A percentile compares a stretch with the other conserved stretches of the same genome.
phyloP scores from a whole-genome alignment of 2,113 vertebrate species.

The Benitochromis conjunctus region DNA sequence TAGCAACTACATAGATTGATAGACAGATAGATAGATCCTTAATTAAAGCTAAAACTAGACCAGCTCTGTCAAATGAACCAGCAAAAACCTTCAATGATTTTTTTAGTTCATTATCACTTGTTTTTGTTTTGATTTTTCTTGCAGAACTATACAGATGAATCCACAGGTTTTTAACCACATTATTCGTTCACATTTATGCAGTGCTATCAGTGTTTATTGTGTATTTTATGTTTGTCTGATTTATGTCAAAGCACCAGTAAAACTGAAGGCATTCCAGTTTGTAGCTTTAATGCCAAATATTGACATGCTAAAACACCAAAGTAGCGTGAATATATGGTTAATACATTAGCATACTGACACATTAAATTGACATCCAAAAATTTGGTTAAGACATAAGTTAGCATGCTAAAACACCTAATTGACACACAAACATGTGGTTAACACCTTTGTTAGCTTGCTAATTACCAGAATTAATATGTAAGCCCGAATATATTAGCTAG shows the following conservation, averaged over 20 bases:
- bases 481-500: background rate
- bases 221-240: background rate
- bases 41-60: background rate
- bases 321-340: background rate
- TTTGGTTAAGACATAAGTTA: background rate
- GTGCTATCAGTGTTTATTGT: background rate
- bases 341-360: background rate
- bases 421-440: background rate
- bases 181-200: background rate
- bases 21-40: background rate
- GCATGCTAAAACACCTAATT: background rate
- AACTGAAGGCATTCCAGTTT: background rate
- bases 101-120: background rate
- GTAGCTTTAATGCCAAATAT: background rate
- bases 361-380: background rate
- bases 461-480: background rate
- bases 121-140: background rate
- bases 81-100: background rate
- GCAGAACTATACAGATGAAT: background rate
- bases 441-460: background rate
- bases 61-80: background rate
- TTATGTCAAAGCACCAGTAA: background rate
- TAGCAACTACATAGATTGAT: background rate
- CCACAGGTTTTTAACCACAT: background rate
- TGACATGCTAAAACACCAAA: background rate